phyloP scores from a whole-genome alignment of 2,113 vertebrate species.

The Ceyx melanurus region DNA sequence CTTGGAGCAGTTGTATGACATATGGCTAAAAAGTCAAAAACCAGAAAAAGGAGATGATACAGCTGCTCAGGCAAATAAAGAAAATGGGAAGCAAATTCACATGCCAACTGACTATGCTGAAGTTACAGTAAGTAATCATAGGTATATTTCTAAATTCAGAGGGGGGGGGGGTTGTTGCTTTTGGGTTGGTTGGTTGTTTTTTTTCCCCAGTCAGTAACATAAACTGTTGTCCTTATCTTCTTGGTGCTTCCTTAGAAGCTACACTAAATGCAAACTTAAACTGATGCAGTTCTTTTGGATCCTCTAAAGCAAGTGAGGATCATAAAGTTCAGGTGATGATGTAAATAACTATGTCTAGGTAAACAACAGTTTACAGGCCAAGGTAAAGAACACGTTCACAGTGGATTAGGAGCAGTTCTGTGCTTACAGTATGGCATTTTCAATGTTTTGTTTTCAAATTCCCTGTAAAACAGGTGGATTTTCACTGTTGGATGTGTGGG shows the following conservation, averaged over 20 bases:
- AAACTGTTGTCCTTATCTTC: background rate
- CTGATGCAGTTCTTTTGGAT: background rate
- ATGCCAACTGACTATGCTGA: slow-evolving; percentile 98
- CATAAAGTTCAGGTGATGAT: background rate
- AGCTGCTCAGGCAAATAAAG: slow-evolving; percentile 77
- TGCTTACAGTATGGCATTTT: background rate
- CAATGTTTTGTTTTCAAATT: background rate
- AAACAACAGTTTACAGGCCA: background rate
- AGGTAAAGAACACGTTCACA: background rate
- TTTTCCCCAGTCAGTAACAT: background rate
- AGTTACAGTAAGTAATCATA: slow-evolving; percentile 83
- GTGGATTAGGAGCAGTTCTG: background rate
- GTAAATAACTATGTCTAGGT: background rate
- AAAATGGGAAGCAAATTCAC: slow-evolving; percentile 95
- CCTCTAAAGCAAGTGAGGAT: background rate
- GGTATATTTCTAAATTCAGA: background rate
- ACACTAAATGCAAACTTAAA: background rate
- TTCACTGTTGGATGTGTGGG: slow-evolving; percentile 98
- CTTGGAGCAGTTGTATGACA: slow-evolving; percentile 96
- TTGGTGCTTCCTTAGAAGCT: background rate
- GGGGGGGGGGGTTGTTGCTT: background rate
- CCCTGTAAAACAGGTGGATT: slow-evolving; percentile 82
- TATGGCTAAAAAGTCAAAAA: slow-evolving; percentile 93
- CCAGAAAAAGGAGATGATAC: slow-evolving; percentile 86
- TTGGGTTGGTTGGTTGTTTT: background rate